phyloP scores from a whole-genome alignment of 2,888 invertebrate genomes.

The Drosophila suboccidentalis region DNA sequence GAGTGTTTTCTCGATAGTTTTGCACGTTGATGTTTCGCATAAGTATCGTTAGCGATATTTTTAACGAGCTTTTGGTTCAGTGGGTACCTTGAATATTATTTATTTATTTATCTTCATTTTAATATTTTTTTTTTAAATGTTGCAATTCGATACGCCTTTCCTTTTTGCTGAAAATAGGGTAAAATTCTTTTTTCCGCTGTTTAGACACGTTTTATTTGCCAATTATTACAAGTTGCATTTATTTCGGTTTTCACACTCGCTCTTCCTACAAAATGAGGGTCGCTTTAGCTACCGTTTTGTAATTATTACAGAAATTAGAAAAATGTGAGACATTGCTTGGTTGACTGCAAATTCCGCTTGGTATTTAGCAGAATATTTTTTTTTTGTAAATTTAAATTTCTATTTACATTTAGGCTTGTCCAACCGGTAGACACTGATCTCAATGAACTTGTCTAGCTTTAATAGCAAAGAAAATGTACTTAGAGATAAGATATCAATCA shows the following conservation, averaged over 20 bases:
- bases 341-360: neutral
- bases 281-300: neutral
- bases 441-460: neutral
- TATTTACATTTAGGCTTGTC: neutral
- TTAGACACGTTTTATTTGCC: constrained; percentile 16
- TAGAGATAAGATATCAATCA: neutral
- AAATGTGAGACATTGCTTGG: neutral
- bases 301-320: constrained; percentile 1
- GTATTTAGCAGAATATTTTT: neutral
- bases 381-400: neutral
- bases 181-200: neutral
- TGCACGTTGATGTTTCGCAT: too few relatives aligned
- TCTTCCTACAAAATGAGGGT: neutral
- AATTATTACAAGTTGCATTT: neutral
- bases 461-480: neutral
- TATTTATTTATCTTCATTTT: too few relatives aligned
- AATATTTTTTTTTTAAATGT: rapidly evolving
- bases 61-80: too few relatives aligned
- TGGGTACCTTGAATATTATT: too few relatives aligned
- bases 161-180: neutral
- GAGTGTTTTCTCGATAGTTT: too few relatives aligned
- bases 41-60: too few relatives aligned
- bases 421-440: neutral
- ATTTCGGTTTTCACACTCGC: neutral
- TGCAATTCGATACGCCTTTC: neutral